Evolutionary conservation across 2,797 vertebrate genomes (phyloP).

Genomic region (Pseudochirops corinnae): DNA sequence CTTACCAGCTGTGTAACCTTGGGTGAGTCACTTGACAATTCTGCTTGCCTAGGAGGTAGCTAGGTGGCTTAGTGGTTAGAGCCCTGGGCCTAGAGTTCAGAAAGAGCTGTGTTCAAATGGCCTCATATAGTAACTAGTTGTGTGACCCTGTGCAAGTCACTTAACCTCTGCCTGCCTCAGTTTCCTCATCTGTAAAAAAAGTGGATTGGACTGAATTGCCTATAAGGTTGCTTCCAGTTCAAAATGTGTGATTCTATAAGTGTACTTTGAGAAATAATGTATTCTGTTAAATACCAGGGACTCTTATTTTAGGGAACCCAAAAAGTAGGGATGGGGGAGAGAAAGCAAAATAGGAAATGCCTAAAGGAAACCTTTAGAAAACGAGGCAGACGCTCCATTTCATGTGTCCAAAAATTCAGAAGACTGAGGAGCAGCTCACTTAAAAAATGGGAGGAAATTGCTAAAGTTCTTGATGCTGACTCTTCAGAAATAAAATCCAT

Average conservation of each 20-base stretch:
- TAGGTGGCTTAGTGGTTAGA: background rate
- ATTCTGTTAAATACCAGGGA: background rate
- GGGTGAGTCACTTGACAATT: background rate
- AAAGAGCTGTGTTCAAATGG: background rate
- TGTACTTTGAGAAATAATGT: background rate
- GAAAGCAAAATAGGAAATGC: background rate
- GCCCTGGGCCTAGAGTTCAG: background rate
- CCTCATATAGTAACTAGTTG: background rate
- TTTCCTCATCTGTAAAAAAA: background rate
- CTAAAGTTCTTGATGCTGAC: background rate
- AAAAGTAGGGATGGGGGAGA: background rate
- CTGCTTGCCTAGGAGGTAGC: too few species aligned
- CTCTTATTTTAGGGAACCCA: background rate
- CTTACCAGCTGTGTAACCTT: background rate
- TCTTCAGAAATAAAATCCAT: slow-evolving; percentile 16
- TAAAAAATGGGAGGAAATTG: background rate
- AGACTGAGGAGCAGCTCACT: fast-evolving
- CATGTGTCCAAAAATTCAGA: background rate
- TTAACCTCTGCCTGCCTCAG: background rate
- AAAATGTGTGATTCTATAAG: background rate
- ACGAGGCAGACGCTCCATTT: background rate
- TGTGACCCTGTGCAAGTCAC: background rate
- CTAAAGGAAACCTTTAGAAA: background rate
- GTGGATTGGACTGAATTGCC: background rate
- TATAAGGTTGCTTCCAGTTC: background rate